phyloP scores from a whole-genome alignment of 1,140 invertebrate genomes.

The Drosophila insularis region DNA sequence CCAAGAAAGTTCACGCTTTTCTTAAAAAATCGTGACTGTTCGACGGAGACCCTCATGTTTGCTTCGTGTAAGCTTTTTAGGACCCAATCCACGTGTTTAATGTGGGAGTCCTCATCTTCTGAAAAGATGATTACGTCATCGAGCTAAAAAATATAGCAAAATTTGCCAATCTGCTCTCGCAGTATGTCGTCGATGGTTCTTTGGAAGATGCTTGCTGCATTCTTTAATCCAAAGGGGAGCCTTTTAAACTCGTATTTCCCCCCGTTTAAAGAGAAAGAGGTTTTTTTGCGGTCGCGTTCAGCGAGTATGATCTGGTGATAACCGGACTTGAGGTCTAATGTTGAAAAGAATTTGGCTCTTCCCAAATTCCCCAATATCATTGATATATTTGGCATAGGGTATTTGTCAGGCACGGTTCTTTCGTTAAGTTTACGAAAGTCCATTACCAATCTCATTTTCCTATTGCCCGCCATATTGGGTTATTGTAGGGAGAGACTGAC shows the following conservation, averaged over 20 bases:
- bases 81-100: too few relatives aligned
- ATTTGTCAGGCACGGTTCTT: background rate
- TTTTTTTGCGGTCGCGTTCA: conserved; percentile 6
- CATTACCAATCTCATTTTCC: conserved; percentile 10
- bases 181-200: background rate
- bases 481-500: too few relatives aligned
- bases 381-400: background rate
- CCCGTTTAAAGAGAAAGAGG: conserved; percentile 10
- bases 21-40: conserved; percentile 23
- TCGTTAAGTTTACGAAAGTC: background rate
- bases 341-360: conserved; percentile 15
- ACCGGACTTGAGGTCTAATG: conserved; percentile 19
- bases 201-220: conserved; percentile 1
- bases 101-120: too few relatives aligned
- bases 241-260: conserved; percentile 21
- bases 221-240: conserved; percentile 1
- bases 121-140: too few relatives aligned
- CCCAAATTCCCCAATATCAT: too few relatives aligned
- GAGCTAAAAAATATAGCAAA: background rate
- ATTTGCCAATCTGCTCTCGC: background rate
- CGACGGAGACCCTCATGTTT: conserved; percentile 15
- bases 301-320: conserved; percentile 9
- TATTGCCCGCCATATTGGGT: conserved; percentile 3
- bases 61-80: too few relatives aligned
- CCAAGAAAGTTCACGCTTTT: conserved; percentile 1